These are phyloP conservation scores for Myopa testacea DNA, from an alignment of 2,888 invertebrate genomes.

Conservation along the genomic window DNA sequence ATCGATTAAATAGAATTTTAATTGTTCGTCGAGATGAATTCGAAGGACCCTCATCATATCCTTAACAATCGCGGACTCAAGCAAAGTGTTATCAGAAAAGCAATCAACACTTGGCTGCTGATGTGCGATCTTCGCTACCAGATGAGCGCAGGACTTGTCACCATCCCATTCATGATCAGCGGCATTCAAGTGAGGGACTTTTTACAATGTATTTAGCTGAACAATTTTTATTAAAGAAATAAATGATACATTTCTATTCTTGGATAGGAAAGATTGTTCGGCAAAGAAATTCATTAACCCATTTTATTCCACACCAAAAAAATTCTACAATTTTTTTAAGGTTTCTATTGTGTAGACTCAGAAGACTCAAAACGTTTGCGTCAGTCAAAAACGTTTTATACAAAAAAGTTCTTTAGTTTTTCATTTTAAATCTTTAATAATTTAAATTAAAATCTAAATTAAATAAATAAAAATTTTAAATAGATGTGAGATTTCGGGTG, in stretches of 20 bases:
- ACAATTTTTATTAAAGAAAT: not conserved
- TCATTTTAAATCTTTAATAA: too few relatives aligned
- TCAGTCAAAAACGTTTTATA: too few relatives aligned
- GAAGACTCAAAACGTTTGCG: too few relatives aligned
- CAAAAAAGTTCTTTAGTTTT: too few relatives aligned
- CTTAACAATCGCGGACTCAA: conserved; percentile 32
- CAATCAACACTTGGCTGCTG: conserved; percentile 26
- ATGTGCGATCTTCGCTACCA: conserved; percentile 31
- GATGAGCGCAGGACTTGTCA: conserved; percentile 40
- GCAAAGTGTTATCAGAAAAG: conserved; percentile 34
- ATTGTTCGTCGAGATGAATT: conserved; percentile 42
- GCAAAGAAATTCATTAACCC: too few relatives aligned
- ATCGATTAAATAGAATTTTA: not conserved
- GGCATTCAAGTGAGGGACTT: conserved; percentile 5
- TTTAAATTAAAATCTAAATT: too few relatives aligned
- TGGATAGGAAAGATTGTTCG: too few relatives aligned
- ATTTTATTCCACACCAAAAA: too few relatives aligned
- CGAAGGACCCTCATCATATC: conserved; percentile 46
- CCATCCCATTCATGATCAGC: conserved; percentile 17
- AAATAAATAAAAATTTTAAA: too few relatives aligned
- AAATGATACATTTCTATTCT: not conserved
- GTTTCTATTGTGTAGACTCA: too few relatives aligned
- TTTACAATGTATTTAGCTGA: conserved; percentile 2
- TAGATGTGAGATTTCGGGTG: too few relatives aligned
- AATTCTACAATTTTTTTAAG: too few relatives aligned